A percentile compares a stretch with the other conserved stretches of the same genome.
Evolutionary conservation across 2,888 invertebrate species (phyloP).

Genomic region (Tetropium fuscum): DNA sequence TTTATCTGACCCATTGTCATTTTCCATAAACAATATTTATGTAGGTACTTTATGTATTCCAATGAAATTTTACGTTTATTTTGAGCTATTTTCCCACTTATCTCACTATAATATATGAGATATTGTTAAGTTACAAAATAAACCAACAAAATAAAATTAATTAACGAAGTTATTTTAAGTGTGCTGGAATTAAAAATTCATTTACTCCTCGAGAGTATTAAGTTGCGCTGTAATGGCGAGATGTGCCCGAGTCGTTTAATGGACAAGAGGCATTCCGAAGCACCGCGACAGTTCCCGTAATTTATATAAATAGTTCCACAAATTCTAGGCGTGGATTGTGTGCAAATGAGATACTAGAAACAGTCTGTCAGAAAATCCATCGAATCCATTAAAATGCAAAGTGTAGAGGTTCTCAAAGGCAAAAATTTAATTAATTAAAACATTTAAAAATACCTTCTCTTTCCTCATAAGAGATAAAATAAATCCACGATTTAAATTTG

Average conservation of each 20-base stretch:
- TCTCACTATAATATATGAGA: too few relatives aligned
- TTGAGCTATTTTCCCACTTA: too few relatives aligned
- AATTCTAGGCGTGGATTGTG: slow-evolving; percentile 56
- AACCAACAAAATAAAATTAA: slow-evolving; percentile 6
- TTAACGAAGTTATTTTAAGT: neutral
- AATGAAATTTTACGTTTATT: too few relatives aligned
- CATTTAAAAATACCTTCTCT: slow-evolving; percentile 3
- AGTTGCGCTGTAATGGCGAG: slow-evolving; percentile 10
- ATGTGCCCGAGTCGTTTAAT: slow-evolving; percentile 10
- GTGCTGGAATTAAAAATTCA: slow-evolving; percentile 6
- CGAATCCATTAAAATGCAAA: slow-evolving; percentile 51
- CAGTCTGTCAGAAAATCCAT: slow-evolving; percentile 51
- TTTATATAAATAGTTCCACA: slow-evolving; percentile 57
- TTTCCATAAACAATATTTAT: too few relatives aligned
- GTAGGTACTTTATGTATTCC: too few relatives aligned
- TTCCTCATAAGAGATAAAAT: too few relatives aligned
- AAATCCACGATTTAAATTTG: neutral
- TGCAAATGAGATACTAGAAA: slow-evolving; percentile 55
- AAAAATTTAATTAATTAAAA: slow-evolving; percentile 50
- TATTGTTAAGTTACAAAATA: too few relatives aligned
- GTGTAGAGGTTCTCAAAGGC: slow-evolving; percentile 37
- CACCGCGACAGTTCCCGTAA: slow-evolving; percentile 52
- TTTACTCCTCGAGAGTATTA: slow-evolving; percentile 12
- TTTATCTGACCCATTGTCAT: too few relatives aligned
- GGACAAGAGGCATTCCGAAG: slow-evolving; percentile 40